Percentiles rank a stretch among this genome's conserved stretches.
Evolutionary conservation across 2,113 vertebrate genomes (phyloP).

Genomic region (Puffinus mauretanicus): DNA sequence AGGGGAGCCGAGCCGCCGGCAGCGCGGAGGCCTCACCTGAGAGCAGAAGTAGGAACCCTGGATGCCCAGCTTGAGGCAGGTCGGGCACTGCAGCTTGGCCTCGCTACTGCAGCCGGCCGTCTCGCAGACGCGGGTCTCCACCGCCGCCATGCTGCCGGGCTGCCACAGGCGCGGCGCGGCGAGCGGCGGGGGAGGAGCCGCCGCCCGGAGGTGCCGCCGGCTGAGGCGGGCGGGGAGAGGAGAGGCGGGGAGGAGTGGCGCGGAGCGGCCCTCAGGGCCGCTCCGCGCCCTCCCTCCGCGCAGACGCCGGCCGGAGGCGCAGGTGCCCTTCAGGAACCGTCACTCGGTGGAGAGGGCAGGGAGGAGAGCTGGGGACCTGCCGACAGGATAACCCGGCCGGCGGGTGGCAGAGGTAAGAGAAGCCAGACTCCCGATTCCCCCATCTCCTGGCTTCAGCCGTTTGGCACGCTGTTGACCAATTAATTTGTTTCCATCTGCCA

Average conservation of each 20-base stretch:
- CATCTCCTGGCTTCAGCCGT: background rate
- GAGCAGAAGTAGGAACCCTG: slow-evolving; percentile 98
- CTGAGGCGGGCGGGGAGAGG: background rate
- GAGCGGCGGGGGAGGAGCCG: slow-evolving; percentile 37
- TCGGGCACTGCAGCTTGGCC: slow-evolving; percentile 97
- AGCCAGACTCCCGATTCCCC: background rate
- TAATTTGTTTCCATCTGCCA: background rate
- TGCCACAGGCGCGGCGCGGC: slow-evolving; percentile 13
- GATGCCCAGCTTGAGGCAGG: slow-evolving; percentile 96
- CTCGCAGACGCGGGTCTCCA: slow-evolving; percentile 89
- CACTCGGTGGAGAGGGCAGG: rapidly evolving
- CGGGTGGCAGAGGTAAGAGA: background rate
- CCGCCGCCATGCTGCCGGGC: slow-evolving; percentile 91
- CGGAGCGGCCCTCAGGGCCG: too few relatives aligned
- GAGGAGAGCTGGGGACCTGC: too few relatives aligned
- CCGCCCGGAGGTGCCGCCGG: slow-evolving; percentile 7
- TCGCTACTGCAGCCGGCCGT: slow-evolving; percentile 89
- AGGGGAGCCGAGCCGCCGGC: background rate
- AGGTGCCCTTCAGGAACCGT: background rate
- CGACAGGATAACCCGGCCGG: background rate
- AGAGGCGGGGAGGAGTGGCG: background rate
- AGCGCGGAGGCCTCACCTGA: slow-evolving; percentile 79
- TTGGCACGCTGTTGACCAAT: too few relatives aligned
- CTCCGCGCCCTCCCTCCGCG: background rate
- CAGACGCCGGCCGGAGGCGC: background rate